Evolutionary conservation across 2,113 vertebrate genomes (phyloP), one percentile per base, ranked within the genome.

Genomic region (Orthochromis malagaraziensis): DNA sequence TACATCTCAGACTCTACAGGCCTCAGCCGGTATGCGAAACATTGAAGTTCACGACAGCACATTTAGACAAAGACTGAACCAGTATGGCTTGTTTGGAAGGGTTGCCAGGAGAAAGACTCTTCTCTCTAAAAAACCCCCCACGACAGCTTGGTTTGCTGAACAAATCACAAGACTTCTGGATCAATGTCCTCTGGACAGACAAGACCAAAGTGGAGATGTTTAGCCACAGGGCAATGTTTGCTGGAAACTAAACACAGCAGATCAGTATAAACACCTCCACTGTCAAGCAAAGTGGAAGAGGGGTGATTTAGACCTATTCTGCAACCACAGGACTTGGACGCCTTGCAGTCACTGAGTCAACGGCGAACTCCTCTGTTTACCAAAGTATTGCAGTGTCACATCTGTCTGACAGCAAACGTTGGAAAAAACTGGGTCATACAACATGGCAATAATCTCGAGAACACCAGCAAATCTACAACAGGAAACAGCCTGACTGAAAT

Each of bases 41-140:
- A 42, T 17, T 45, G 14, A 73, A 45, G 68, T 45, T 73, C 40
- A 73, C 2, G 0, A 45, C 40, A 26, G 38, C 21, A 26, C 38
- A 73, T 45, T 73, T 73, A 73, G 40, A 17, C 11, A 73, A 73
- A 45, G 21, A 10, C 68, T 17, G 68, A 1, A 26, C 68, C 38
- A 45, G 0, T 45, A 24, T 45, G 68, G 21, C 10, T 73, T 45
- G 5, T 45, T 73, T 73, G 3, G 33, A 65, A 65, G 10, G 38
- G 65, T 70, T 70, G 13, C 38, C 21, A 45, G 38, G 21, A 45
- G 13, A 73, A 70, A 24, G n/a, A 9, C 65, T 42, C 38, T 3
- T 42, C 2, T 14, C 7, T 70, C 31, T 11, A 33, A 70, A 42
- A 5, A 26, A 5, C 3, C 0, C 0, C 4, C 19, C 60, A 42